A percentile compares a stretch with the other conserved stretches of the same genome.
These are phyloP conservation scores for Arion vulgaris DNA, from an alignment of 1,140 invertebrate genomes.

Conservation along the genomic window DNA sequence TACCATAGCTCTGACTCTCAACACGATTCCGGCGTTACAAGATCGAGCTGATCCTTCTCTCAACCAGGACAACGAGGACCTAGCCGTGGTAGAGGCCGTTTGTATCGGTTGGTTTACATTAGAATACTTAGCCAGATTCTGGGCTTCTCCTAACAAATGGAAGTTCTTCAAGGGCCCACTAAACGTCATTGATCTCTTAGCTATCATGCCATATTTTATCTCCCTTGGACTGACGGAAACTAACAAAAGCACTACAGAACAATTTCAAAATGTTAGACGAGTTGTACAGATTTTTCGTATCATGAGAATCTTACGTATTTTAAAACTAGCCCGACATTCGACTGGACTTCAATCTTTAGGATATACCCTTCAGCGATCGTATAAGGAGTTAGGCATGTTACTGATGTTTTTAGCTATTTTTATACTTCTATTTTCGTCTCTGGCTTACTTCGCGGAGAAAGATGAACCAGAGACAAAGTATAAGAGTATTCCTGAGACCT, in stretches of 20 bases:
- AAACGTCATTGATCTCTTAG: slow-evolving; percentile 98
- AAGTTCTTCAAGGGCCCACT: slow-evolving; percentile 99
- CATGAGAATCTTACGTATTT: slow-evolving; percentile 98
- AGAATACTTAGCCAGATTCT: slow-evolving; percentile 97
- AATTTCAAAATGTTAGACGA: slow-evolving; percentile 73
- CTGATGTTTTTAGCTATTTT: slow-evolving; percentile 99
- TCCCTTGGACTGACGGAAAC: slow-evolving; percentile 72
- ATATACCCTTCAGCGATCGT: slow-evolving; percentile 98
- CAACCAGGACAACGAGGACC: slow-evolving; percentile 62
- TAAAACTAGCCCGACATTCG: slow-evolving; percentile 98
- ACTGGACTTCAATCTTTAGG: slow-evolving; percentile 98
- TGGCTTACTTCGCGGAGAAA: slow-evolving; percentile 99
- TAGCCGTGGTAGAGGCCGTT: slow-evolving; percentile 84
- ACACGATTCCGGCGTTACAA: slow-evolving; percentile 93
- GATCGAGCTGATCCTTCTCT: slow-evolving; percentile 49
- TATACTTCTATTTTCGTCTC: slow-evolving; percentile 98
- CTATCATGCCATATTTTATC: slow-evolving; percentile 95
- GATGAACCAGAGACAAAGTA: slow-evolving; percentile 97
- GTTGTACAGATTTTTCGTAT: slow-evolving; percentile 99
- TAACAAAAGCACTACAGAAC: slow-evolving; percentile 72
- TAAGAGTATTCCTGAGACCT: slow-evolving; percentile 98
- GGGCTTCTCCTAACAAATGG: slow-evolving; percentile 99
- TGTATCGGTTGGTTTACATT: slow-evolving; percentile 99
- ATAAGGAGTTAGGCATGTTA: slow-evolving; percentile 98
- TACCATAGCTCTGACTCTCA: slow-evolving; percentile 97